Base-by-base conservation (phyloP, 2,797 vertebrate species). In the Apogon talboti region DNA sequence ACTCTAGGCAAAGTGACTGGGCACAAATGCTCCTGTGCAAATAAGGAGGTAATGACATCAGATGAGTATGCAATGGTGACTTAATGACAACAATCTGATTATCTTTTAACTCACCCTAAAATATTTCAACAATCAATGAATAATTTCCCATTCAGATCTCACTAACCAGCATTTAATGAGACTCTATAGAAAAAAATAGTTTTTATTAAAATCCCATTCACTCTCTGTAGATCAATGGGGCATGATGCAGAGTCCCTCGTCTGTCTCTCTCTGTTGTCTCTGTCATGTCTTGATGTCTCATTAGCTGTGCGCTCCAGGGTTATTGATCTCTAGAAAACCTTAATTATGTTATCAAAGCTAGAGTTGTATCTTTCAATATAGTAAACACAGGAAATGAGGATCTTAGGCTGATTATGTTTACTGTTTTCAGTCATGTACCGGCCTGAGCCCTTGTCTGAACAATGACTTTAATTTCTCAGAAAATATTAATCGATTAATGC, bases 361-460 rank as follows among this genome's bases (percentile, higher is more conserved):
- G 66, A 73, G 54, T 79, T 68, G 76, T 70, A 81, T 75, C 81
- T 83, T 76, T 85, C 46, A 40, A 70, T 61, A 70, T 64, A 63
- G 56, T 65, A 80, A 85, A 86, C 69, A 76, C 81, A 81, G 88
- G 86, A 92, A 92, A 92, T 87, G 84, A 87, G 84, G 43, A 76
- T 87, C 80, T 74, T 50, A 76, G 76, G 49, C 42, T 87, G 79
- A 79, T 89, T 73, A 57, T 79, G 79, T 87, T 87, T 74, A 75
- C 71, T 18, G 46, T 78, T 87, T 85, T 84, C 71, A 68, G 67
- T 76, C 76, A 74, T 61, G 48, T 62, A 43, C 63, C 19, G 44
- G 47, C 40, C 47, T 11, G 30, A 64, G 60, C 59, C 52, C 55
- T 3, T 33, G 30, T 33, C 30, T 33, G 30, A 33, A 33, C 3